These are phyloP conservation scores for Bothrops jararaca DNA, from an alignment of 2,113 vertebrate genomes.

Conservation along the genomic window DNA sequence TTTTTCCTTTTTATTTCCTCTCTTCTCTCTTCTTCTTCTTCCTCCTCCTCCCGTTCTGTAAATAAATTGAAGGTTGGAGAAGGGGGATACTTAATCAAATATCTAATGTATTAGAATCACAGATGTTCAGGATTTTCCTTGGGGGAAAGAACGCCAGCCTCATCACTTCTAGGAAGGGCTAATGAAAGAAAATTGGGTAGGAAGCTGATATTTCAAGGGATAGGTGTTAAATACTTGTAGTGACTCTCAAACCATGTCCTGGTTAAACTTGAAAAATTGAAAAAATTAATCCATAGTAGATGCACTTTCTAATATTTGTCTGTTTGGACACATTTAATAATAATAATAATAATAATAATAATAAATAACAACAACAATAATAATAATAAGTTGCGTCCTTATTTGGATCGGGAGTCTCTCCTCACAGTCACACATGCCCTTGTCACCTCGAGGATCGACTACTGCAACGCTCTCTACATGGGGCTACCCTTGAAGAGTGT, in stretches of 20 bases:
- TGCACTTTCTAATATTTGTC: background rate
- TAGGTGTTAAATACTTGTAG: background rate
- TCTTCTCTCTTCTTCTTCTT: background rate
- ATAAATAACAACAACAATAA: too few species aligned
- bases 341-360: too few species aligned
- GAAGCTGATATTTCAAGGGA: background rate
- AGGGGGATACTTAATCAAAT: slow-evolving; percentile 24
- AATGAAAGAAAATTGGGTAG: background rate
- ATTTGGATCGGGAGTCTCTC: too few species aligned
- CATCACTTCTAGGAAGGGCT: background rate
- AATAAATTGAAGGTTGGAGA: background rate
- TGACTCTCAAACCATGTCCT: background rate
- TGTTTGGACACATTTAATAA: background rate
- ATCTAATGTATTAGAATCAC: slow-evolving; percentile 29
- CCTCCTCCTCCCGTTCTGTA: background rate
- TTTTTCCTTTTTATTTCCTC: background rate
- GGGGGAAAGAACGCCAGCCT: background rate
- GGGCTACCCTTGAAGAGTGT: too few species aligned
- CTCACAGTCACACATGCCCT: too few species aligned
- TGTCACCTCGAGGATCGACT: too few species aligned
- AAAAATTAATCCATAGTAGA: background rate
- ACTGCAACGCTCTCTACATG: too few species aligned
- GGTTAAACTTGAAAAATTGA: background rate
- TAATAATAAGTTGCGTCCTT: too few species aligned
- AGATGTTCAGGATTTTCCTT: background rate